These are phyloP conservation scores for Paradoxurus hermaphroditus DNA, from an alignment of 2,113 vertebrate species.

Conservation along the genomic window DNA sequence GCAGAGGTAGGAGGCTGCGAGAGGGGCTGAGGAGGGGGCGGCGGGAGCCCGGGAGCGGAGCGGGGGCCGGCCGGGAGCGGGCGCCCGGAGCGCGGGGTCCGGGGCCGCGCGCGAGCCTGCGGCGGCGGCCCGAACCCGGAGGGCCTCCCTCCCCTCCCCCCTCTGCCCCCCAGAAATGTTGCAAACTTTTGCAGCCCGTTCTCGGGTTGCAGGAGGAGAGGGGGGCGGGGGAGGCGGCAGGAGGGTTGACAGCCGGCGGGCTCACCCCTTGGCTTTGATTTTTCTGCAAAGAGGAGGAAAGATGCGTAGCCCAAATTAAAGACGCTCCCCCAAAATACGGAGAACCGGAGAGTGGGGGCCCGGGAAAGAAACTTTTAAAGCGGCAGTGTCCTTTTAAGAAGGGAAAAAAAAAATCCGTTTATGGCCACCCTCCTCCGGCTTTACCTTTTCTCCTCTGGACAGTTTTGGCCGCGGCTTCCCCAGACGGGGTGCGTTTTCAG, in stretches of 20 bases:
- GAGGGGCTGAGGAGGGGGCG: constrained; percentile 66
- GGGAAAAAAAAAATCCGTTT: neutral
- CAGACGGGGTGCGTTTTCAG: constrained; percentile 53
- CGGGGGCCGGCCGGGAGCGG: constrained; percentile 68
- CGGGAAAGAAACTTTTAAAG: constrained; percentile 85
- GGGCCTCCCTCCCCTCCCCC: constrained; percentile 68
- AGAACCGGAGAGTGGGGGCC: constrained; percentile 70
- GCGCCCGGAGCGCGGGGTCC: constrained; percentile 65
- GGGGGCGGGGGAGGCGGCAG: constrained; percentile 66
- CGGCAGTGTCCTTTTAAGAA: constrained; percentile 79
- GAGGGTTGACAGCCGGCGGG: constrained; percentile 64
- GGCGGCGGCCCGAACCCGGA: neutral
- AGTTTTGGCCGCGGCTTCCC: constrained; percentile 65
- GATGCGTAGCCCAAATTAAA: constrained; percentile 76
- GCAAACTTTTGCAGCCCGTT: constrained; percentile 85
- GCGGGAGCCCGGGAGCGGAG: constrained; percentile 22
- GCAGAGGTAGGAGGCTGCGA: constrained; percentile 86
- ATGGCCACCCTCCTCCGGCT: constrained; percentile 51
- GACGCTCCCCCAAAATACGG: constrained; percentile 61
- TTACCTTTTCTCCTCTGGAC: constrained; percentile 76
- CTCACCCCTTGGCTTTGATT: constrained; percentile 41
- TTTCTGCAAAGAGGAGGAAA: constrained; percentile 63
- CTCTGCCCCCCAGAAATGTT: constrained; percentile 76
- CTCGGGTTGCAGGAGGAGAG: constrained; percentile 75
- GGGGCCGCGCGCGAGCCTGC: constrained; percentile 37